A percentile compares a stretch with the other conserved stretches of the same genome.
Conservation (phyloP, 2,888 invertebrate genomes). For the Scaptomyza parva region DNA sequence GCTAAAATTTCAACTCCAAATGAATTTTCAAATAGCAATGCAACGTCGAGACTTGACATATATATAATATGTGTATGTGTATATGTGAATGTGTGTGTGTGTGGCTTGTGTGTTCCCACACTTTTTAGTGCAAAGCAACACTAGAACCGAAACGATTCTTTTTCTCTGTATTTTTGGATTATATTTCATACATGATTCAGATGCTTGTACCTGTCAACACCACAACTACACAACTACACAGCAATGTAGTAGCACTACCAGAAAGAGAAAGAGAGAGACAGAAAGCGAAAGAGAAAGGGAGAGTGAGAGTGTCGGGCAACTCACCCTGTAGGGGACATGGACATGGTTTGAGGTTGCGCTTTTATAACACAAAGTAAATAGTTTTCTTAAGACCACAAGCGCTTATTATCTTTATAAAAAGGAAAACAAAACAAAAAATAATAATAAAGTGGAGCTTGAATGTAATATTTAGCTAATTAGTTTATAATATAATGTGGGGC, state of each 20-base stretch:
- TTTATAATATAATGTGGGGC: neutral
- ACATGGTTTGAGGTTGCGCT: neutral
- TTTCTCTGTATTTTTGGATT: too few species aligned
- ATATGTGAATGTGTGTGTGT: neutral
- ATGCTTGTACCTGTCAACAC: neutral
- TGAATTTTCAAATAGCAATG: neutral
- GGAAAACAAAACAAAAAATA: neutral
- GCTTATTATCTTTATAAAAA: too few species aligned
- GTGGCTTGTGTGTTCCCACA: neutral
- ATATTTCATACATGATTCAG: neutral
- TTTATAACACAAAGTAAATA: neutral
- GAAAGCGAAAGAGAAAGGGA: neutral
- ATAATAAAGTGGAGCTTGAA: neutral
- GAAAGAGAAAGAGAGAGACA: neutral
- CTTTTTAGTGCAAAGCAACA: neutral
- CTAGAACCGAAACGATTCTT: neutral
- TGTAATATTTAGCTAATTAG: neutral
- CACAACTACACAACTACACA: neutral
- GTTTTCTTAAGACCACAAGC: neutral
- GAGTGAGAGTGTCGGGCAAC: too few species aligned
- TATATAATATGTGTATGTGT: neutral
- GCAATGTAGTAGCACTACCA: neutral
- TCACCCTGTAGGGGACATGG: neutral
- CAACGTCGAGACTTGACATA: neutral
- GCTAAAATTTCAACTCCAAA: constrained; percentile 12